phyloP scores from a whole-genome alignment of 2,888 invertebrate genomes.

The Acleris cristana region DNA sequence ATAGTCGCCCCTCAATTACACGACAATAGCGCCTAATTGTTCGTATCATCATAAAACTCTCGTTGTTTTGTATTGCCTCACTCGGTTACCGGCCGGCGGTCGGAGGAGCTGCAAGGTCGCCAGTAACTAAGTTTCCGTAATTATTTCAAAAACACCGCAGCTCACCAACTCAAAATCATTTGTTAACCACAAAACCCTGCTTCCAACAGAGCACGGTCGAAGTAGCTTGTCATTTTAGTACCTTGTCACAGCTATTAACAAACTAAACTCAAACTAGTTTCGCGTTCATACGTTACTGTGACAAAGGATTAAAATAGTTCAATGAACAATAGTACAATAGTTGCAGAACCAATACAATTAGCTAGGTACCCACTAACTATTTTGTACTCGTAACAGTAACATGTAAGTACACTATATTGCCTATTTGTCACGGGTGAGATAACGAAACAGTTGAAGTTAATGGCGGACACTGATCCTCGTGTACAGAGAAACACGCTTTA shows the following conservation, averaged over 20 bases:
- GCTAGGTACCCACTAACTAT: background rate
- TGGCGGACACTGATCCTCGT: background rate
- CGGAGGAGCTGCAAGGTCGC: background rate
- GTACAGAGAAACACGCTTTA: constrained; percentile 18
- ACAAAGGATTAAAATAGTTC: background rate
- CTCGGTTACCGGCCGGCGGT: too few relatives aligned
- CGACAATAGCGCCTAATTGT: background rate
- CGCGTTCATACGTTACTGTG: background rate
- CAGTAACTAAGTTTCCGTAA: background rate
- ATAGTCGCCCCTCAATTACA: background rate
- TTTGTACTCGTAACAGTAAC: too few relatives aligned
- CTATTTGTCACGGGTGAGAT: constrained; percentile 9
- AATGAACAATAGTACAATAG: background rate
- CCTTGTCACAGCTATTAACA: too few relatives aligned
- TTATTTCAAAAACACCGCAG: background rate
- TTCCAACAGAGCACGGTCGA: too few relatives aligned
- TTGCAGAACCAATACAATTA: constrained; percentile 1
- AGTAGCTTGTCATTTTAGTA: too few relatives aligned
- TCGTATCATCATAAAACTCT: background rate
- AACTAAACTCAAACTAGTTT: too few relatives aligned
- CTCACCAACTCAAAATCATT: too few relatives aligned
- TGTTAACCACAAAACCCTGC: too few relatives aligned
- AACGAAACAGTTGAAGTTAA: constrained; percentile 10
- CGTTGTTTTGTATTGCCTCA: constrained; percentile 1
- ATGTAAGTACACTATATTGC: background rate